Evolutionary conservation across 2,888 invertebrate genomes (phyloP).

Genomic region (Malthinus flaveolus): DNA sequence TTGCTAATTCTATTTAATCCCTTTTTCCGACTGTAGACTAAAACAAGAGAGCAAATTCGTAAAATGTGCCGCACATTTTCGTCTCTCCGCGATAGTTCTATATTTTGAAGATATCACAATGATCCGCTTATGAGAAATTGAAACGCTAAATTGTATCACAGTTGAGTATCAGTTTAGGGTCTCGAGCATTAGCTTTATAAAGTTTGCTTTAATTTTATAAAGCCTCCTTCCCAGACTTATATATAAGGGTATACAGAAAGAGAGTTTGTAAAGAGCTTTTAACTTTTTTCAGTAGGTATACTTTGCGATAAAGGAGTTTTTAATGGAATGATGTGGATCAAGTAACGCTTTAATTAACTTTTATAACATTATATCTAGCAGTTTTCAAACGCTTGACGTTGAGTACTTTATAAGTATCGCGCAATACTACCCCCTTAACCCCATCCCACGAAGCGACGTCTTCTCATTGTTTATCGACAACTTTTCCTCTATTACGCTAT

Average conservation of each 20-base stretch:
- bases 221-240: conserved; percentile 20
- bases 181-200: conserved; percentile 34
- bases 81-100: conserved; percentile 17
- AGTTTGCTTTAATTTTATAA: conserved; percentile 36
- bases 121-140: conserved; percentile 40
- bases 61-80: conserved; percentile 21
- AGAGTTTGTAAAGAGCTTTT: conserved; percentile 20
- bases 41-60: conserved; percentile 34
- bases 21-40: conserved; percentile 33
- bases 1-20: conserved; percentile 38
- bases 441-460: neutral
- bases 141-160: conserved; percentile 34
- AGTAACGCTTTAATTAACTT: conserved; percentile 21
- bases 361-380: conserved; percentile 6
- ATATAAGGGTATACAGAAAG: conserved; percentile 10
- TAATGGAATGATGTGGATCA: conserved; percentile 20
- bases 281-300: conserved; percentile 17
- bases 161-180: conserved; percentile 33
- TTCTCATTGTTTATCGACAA: conserved; percentile 1
- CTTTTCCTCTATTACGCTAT: neutral
- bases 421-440: neutral
- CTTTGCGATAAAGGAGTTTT: conserved; percentile 18
- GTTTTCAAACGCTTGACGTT: conserved; percentile 11
- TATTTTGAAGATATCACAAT: conserved; percentile 38
- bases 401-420: neutral